A percentile compares a stretch with the other conserved stretches of the same genome.
These are phyloP conservation scores for Eonycteris spelaea DNA, from an alignment of 2,113 vertebrate genomes.

Conservation along the genomic window DNA sequence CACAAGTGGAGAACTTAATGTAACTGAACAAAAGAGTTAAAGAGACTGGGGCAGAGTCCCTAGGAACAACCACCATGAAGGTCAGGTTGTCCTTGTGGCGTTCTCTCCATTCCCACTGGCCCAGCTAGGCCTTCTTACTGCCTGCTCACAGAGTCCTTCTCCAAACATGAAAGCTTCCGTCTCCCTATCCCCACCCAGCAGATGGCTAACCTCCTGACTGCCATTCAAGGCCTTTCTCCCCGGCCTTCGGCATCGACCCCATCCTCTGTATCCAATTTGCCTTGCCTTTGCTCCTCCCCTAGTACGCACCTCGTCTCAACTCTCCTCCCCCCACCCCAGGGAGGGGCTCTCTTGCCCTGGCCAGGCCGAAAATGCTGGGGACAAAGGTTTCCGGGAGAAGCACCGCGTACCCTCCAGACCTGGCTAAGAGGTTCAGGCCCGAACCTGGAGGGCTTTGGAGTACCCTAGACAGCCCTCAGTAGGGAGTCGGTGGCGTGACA, in stretches of 20 bases:
- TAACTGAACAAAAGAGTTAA: background rate
- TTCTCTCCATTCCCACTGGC: background rate
- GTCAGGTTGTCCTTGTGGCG: background rate
- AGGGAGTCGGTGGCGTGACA: background rate
- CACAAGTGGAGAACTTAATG: background rate
- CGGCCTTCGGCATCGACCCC: background rate
- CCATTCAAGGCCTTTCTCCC: background rate
- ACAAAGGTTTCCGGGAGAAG: background rate
- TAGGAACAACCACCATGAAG: background rate
- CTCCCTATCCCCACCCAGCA: background rate
- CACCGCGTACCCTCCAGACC: background rate
- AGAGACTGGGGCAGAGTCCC: background rate
- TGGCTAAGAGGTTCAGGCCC: background rate
- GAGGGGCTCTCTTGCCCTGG: background rate
- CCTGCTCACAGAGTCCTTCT: background rate
- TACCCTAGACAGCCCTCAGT: accelerated
- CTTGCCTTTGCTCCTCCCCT: background rate
- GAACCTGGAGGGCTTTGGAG: background rate
- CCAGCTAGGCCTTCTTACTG: background rate
- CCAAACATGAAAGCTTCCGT: background rate
- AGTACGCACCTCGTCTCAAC: background rate
- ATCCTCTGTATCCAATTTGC: no score
- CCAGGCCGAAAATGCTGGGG: background rate
- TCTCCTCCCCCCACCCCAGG: background rate
- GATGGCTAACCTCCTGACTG: background rate